These are phyloP conservation scores for Cladopsammia gracilis DNA, from an alignment of 64 coral and sea anemone genomes.

Conservation along the genomic window DNA sequence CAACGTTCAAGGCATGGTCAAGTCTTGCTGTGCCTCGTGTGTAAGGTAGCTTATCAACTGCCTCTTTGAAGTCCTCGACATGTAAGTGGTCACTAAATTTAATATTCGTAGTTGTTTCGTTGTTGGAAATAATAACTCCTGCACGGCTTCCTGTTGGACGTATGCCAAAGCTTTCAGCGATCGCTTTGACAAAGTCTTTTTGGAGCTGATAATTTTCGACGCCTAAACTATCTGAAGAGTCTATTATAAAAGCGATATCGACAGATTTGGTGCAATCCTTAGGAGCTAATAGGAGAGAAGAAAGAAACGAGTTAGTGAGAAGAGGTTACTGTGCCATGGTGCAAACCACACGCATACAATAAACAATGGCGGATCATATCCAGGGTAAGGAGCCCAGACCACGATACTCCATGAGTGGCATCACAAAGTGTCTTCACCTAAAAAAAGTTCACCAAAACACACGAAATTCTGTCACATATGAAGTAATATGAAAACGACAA, in stretches of 20 bases:
- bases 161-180: conserved; percentile 66
- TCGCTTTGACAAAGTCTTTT: conserved; percentile 78
- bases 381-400: too few species aligned
- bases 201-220: conserved; percentile 34
- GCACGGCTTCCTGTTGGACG: conserved; percentile 37
- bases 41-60: conserved; percentile 55
- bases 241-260: conserved; percentile 50
- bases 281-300: not conserved
- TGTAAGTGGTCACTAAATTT: conserved; percentile 76
- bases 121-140: conserved; percentile 59
- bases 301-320: not conserved
- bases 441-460: too few species aligned
- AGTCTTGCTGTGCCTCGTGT: conserved; percentile 37
- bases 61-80: conserved; percentile 50
- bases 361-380: too few species aligned
- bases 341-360: too few species aligned
- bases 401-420: too few species aligned
- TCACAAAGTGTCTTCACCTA: too few species aligned
- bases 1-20: conserved; percentile 63
- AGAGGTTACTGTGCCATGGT: not conserved
- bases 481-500: too few species aligned
- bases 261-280: conserved; percentile 29
- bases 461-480: too few species aligned
- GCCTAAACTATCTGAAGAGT: conserved; percentile 40
- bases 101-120: conserved; percentile 48